Evolutionary conservation across 2,888 invertebrate species (phyloP).

Genomic region (Hydropsyche betteni): DNA sequence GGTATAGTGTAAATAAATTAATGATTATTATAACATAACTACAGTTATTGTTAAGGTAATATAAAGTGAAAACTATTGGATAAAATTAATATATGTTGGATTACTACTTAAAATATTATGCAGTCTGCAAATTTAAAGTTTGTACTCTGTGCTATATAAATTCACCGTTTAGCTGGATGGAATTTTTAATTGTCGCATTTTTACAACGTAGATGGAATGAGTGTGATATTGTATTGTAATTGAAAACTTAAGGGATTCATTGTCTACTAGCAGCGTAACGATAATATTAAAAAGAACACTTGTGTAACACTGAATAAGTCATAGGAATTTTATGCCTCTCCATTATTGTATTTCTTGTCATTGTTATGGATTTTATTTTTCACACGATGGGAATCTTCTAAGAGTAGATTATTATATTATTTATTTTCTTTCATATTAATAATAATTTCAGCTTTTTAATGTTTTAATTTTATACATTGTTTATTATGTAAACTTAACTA

Average conservation of each 20-base stretch:
- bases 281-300: constrained; percentile 26
- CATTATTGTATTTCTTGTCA: neutral
- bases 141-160: constrained; percentile 30
- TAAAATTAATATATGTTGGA: constrained; percentile 34
- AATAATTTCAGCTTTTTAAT: neutral
- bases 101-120: constrained; percentile 21
- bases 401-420: neutral
- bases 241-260: constrained; percentile 46
- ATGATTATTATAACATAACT: constrained; percentile 42
- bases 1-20: constrained; percentile 49
- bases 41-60: constrained; percentile 28
- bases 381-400: neutral
- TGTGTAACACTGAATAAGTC: constrained; percentile 27
- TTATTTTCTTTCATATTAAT: neutral
- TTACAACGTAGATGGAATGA: constrained; percentile 42
- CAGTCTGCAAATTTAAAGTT: constrained; percentile 28
- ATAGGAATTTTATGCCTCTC: constrained; percentile 11
- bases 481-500: neutral
- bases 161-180: constrained; percentile 40
- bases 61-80: constrained; percentile 30
- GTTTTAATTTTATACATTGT: constrained; percentile 1
- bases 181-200: constrained; percentile 42
- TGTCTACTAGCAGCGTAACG: constrained; percentile 40
- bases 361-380: neutral
- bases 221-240: constrained; percentile 41